Evolutionary conservation across 2,888 invertebrate genomes (phyloP), one percentile per base, ranked within the genome.

Genomic region (Napeogenes sylphis): DNA sequence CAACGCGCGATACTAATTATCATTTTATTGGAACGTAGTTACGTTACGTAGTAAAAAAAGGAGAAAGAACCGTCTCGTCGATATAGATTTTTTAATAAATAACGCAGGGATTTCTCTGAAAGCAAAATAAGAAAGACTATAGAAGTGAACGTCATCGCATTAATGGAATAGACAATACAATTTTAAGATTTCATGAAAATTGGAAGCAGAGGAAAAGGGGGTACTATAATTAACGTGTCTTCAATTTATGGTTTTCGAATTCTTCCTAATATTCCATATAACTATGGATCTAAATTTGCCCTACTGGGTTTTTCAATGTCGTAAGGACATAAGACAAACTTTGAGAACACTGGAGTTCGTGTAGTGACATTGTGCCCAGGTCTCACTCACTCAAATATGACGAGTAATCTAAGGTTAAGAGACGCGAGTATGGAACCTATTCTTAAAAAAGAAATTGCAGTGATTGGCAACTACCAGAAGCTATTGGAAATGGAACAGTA

Each of bases 171-270:
- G 66, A 83, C 86, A 0, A 74, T 90, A 42, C 79, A 92, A 33
- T 92, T 87, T 35, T 82, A 92, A 65, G 83, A 92, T 63, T 83
- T 91, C 73, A 91, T 93, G 91, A 83, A 92, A 45, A 84, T 79
- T 54, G 85, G 91, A 68, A 85, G 84, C 57, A 87, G 90, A 0
- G 92, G 92, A 2, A 75, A 80, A 35, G 93, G 93, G 2, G 93
- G 93, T 4, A 85, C 90, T 3, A 88, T 94, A 53, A 84, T 94
- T 30, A 94, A 94, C 73, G 85, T 93, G 14, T 87, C 92, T 2
- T 93, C 93, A 0, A 88, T 92, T 30, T 87, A 90, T 67, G 93
- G 92, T 0, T 81, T 88, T 53, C 80, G 83, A 67, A 80, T 91
- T 0, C 77, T 85, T 42, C 84, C 88, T 4, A 85, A 85, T 42